These are phyloP conservation scores for Aphelocoma californica DNA, from an alignment of 2,797 vertebrate species.

Conservation along the genomic window DNA sequence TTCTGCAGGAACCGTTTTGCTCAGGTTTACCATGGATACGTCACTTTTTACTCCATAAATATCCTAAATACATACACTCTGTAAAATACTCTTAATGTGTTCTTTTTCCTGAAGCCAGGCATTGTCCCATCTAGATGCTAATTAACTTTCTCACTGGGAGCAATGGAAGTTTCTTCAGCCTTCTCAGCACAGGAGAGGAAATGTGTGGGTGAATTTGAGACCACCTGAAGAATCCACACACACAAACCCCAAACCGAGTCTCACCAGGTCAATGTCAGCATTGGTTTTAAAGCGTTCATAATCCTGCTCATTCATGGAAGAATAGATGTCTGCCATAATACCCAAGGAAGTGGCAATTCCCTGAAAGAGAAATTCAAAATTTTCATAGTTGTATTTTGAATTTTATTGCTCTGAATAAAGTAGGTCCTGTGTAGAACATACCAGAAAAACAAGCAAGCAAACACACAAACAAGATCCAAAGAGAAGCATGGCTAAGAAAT, in stretches of 20 bases:
- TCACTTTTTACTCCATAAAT: background rate
- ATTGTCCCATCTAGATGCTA: background rate
- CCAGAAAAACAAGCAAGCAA: background rate
- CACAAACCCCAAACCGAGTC: background rate
- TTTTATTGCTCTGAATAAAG: background rate
- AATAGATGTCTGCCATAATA: conserved; percentile 87
- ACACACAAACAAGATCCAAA: background rate
- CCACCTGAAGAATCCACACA: background rate
- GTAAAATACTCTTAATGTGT: background rate
- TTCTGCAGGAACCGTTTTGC: background rate
- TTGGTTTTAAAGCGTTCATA: conserved; percentile 80
- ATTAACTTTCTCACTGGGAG: background rate
- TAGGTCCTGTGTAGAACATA: background rate
- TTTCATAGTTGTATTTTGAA: background rate
- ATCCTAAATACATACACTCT: background rate
- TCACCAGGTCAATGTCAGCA: conserved; percentile 80
- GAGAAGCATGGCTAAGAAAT: background rate
- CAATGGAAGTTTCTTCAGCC: background rate
- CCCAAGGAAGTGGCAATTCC: conserved; percentile 91
- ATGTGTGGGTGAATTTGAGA: background rate
- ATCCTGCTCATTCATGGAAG: conserved; percentile 91
- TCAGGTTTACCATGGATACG: background rate
- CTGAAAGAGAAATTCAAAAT: conserved; percentile 69
- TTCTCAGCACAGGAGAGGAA: background rate
- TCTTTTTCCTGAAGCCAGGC: background rate